Evolutionary conservation across 2,888 invertebrate species (phyloP).

Genomic region (Kryphioiulus occultus): DNA sequence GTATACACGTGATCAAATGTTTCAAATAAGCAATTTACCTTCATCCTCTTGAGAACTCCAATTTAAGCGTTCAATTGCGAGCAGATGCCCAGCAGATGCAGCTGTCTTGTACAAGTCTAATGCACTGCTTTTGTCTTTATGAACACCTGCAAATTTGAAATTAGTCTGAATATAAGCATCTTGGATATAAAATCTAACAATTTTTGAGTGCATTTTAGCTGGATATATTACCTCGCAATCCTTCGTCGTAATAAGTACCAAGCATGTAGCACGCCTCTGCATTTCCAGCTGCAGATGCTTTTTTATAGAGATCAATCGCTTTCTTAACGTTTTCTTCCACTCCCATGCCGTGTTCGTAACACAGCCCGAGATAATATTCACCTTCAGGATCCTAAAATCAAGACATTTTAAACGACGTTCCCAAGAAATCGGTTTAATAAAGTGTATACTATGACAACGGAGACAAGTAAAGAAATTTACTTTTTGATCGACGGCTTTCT

Average conservation of each 20-base stretch:
- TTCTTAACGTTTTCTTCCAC: conserved; percentile 29
- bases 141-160: conserved; percentile 20
- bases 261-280: conserved; percentile 46
- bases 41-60: conserved; percentile 39
- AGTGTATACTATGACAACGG: too few relatives aligned
- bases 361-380: conserved; percentile 43
- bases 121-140: background rate
- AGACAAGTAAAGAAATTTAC: background rate
- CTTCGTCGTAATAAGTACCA: conserved; percentile 42
- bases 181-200: background rate
- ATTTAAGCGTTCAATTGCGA: conserved; percentile 41
- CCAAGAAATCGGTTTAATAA: background rate
- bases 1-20: background rate
- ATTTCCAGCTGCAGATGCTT: conserved; percentile 45
- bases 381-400: conserved; percentile 44
- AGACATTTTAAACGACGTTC: background rate
- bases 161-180: background rate
- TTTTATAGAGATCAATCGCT: conserved; percentile 44
- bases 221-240: conserved; percentile 46
- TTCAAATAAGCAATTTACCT: background rate
- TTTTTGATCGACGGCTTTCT: conserved; percentile 43
- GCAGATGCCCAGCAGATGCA: conserved; percentile 1
- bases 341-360: conserved; percentile 47
- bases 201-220: background rate
- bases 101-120: conserved; percentile 38